phyloP scores from a whole-genome alignment of 2,797 vertebrate species.

The Dermochelys coriacea region DNA sequence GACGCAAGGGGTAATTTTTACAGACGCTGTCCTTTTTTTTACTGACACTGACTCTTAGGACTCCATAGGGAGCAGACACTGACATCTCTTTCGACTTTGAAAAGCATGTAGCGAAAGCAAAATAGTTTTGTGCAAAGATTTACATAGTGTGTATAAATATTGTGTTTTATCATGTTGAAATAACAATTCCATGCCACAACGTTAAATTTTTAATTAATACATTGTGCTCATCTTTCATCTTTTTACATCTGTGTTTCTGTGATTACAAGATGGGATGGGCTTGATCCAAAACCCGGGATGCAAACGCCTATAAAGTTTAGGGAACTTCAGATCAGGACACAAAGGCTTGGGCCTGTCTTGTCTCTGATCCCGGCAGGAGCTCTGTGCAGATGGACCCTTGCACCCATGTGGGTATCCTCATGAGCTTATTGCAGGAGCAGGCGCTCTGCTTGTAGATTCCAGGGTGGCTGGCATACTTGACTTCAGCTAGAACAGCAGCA shows the following conservation, averaged over 20 bases:
- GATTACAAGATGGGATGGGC: not conserved
- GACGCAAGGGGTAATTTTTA: slow-evolving; percentile 71
- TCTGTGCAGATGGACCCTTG: not conserved
- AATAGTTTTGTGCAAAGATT: slow-evolving; percentile 74
- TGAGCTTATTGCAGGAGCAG: not conserved
- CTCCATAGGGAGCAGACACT: slow-evolving; percentile 60
- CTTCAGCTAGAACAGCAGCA: not conserved
- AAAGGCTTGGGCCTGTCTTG: not conserved
- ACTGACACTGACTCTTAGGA: slow-evolving; percentile 65
- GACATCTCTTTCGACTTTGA: slow-evolving; percentile 70
- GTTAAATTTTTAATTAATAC: slow-evolving; percentile 58
- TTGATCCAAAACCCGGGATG: not conserved
- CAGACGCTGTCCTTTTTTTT: slow-evolving; percentile 64
- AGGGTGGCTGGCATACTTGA: not conserved
- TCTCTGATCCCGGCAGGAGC: not conserved
- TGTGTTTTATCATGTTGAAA: slow-evolving; percentile 61
- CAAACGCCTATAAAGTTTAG: not conserved
- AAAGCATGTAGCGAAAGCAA: slow-evolving; percentile 64
- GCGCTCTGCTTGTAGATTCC: not conserved
- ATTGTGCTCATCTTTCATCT: slow-evolving; percentile 24
- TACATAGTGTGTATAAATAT: slow-evolving; percentile 72
- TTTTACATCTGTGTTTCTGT: not conserved
- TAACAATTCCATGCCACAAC: slow-evolving; percentile 59
- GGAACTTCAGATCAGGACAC: not conserved
- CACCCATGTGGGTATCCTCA: not conserved